These are phyloP conservation scores for Auanema freiburgensis DNA, from an alignment of 2,888 invertebrate genomes.

Conservation along the genomic window DNA sequence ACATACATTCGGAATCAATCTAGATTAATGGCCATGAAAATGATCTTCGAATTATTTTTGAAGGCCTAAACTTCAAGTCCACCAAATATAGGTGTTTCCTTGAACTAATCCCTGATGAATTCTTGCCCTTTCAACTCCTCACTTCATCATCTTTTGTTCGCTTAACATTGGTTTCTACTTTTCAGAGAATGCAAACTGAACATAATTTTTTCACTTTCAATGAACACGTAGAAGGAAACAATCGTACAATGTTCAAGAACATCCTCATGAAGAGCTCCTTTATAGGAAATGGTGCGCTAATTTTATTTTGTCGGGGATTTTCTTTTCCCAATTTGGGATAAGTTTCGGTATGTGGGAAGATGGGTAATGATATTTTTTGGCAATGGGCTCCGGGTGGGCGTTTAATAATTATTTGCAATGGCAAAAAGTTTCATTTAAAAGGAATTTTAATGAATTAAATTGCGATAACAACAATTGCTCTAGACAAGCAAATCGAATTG, in stretches of 20 bases:
- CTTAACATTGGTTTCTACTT: neutral
- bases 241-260: conserved; percentile 20
- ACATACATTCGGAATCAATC: too few species aligned
- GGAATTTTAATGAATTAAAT: too few species aligned
- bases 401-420: neutral
- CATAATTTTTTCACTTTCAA: conserved; percentile 60
- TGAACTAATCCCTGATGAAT: conserved; percentile 1
- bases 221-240: conserved; percentile 26
- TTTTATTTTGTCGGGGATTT: conserved; percentile 1
- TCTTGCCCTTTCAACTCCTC: neutral
- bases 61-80: neutral
- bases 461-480: too few species aligned
- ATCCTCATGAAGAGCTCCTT: conserved; percentile 27
- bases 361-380: conserved; percentile 3
- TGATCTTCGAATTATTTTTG: neutral
- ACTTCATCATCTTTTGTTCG: neutral
- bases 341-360: neutral
- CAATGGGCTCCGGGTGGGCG: neutral
- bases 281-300: conserved; percentile 34
- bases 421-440: too few species aligned
- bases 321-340: neutral
- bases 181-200: conserved; percentile 39
- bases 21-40: too few species aligned
- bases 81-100: conserved; percentile 1
- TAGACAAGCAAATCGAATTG: too few species aligned